Evolutionary conservation across 1,140 invertebrate genomes (phyloP).

Genomic region (Drosophila truncata): DNA sequence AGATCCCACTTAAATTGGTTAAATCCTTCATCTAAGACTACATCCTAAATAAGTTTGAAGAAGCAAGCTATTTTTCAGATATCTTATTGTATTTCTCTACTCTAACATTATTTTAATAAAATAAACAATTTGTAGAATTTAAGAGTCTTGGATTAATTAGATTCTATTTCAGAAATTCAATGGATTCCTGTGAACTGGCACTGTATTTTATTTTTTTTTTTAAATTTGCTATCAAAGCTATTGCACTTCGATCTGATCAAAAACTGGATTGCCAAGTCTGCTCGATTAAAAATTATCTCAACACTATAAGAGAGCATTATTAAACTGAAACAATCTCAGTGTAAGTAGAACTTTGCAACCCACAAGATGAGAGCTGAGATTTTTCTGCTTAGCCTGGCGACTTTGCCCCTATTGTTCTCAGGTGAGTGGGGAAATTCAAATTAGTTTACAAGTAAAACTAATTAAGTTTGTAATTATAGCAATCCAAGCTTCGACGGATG

Average conservation of each 20-base stretch:
- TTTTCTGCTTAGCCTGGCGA: not conserved
- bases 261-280: not conserved
- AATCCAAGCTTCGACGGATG: not conserved
- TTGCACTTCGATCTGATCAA: not conserved
- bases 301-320: conserved; percentile 1
- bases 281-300: not conserved
- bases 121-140: too few species aligned
- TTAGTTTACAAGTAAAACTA: not conserved
- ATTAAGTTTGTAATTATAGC: not conserved
- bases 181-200: not conserved
- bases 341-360: not conserved
- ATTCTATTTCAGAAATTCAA: not conserved
- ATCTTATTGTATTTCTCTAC: not conserved
- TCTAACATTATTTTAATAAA: not conserved
- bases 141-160: not conserved
- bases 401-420: not conserved
- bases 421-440: conserved; percentile 1
- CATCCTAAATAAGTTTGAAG: not conserved
- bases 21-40: too few species aligned
- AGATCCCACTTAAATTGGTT: conserved; percentile 5
- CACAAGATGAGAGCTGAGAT: not conserved
- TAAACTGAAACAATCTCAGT: not conserved
- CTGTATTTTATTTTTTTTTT: not conserved
- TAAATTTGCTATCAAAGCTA: not conserved
- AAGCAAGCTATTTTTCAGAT: not conserved